Conservation (phyloP, 1,140 invertebrate genomes). For the Achatina immaculata region DNA sequence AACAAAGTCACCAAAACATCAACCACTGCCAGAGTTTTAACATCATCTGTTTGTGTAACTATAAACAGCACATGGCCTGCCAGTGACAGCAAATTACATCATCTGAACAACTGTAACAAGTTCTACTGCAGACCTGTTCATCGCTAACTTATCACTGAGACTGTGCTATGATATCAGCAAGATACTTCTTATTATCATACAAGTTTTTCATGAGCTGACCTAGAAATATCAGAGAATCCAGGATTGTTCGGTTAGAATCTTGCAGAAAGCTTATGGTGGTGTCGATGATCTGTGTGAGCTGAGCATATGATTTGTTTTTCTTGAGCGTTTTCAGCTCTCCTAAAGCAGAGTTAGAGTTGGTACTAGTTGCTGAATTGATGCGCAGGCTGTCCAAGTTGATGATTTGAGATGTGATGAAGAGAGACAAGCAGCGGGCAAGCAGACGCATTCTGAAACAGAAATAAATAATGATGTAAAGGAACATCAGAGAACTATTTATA, state of each 20-base stretch:
- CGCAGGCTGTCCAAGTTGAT: neutral
- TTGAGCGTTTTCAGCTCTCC: neutral
- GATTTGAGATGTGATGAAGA: conserved; percentile 11
- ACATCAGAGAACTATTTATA: neutral
- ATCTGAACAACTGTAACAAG: no score
- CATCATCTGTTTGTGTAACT: no score
- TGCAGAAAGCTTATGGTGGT: neutral
- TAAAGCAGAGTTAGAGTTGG: neutral
- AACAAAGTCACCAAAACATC: no score
- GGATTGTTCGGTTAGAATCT: conserved; percentile 11
- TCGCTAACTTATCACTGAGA: no score
- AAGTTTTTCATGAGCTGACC: conserved; percentile 10
- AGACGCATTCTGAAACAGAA: conserved; percentile 31
- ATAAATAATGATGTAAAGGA: conserved; percentile 3
- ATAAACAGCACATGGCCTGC: no score
- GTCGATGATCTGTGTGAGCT: conserved; percentile 3
- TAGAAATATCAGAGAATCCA: neutral
- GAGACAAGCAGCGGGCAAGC: conserved; percentile 1
- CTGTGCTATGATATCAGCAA: neutral
- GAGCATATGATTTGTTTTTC: conserved; percentile 26
- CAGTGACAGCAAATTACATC: no score
- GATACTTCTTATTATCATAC: conserved; percentile 7
- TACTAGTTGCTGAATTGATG: neutral
- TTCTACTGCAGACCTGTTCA: no score
- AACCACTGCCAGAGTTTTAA: no score